Base-by-base conservation (phyloP, 2,113 vertebrate genomes). In the Ageneiosus marmoratus region DNA sequence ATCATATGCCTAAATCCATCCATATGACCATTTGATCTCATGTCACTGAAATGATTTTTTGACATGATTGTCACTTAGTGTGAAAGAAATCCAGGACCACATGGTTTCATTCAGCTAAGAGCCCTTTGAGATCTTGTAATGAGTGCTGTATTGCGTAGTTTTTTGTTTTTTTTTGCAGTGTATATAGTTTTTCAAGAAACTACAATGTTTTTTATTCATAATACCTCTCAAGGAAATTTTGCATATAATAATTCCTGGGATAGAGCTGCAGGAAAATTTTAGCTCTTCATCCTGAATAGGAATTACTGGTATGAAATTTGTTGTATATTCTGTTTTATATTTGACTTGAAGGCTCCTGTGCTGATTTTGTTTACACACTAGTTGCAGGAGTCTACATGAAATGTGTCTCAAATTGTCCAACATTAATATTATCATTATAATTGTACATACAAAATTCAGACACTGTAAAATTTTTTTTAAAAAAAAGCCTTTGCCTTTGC, bases 101-200 rank as follows among this genome's bases (percentile, higher is more conserved):
- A 29, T 65, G 63, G 34, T n/a, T 41, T 9, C 55, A 20, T 79
- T 55, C 46, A 80, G 20, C 79, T 20, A 20, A 84, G 34, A 37
- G 16, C 37, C 32, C 24, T 5, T 32, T 44, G 50, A 65, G n/a
- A 56, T 70, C 51, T 53, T 41, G n/a, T 65, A 37, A 32, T 16
- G 27, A n/a, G n/a, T 72, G 41, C 22, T 72, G 46, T 41, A 69
- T 41, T 41, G 34, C 22, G 37, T n/a, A n/a, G n/a, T n/a, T n/a
- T n/a, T n/a, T n/a, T n/a, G 65, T 12, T 41, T 41, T 41, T 69
- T 10, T 69, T 3, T 44, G 8, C 20, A 69, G n/a, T n/a, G 34
- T 4, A 11, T 12, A 12, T 5, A 69, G 22, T 18, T 72, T 48
- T 72, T 72, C 8, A 48, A 12, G 6, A 46, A 24, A 0, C 22